Conservation (phyloP, 2,888 invertebrate species). For the Himalopsyche kuldschensis region DNA sequence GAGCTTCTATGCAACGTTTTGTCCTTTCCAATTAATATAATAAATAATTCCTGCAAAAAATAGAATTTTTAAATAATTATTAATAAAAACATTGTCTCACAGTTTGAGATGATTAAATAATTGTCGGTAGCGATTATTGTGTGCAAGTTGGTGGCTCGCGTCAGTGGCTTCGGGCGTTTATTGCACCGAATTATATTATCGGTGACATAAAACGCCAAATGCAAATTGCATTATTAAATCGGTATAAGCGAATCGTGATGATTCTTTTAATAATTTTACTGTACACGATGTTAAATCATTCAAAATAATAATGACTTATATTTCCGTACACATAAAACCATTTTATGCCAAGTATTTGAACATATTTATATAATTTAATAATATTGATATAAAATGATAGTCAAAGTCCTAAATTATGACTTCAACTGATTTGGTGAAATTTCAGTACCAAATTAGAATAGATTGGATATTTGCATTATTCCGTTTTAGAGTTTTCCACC, state of each 20-base stretch:
- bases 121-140: not conserved
- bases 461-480: no score
- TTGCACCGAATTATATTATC: not conserved
- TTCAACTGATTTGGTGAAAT: no score
- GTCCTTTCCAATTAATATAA: no score
- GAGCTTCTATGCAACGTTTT: no score
- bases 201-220: conserved; percentile 25
- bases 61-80: not conserved
- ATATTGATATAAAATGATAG: no score
- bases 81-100: not conserved
- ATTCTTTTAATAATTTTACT: not conserved
- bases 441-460: no score
- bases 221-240: conserved; percentile 35
- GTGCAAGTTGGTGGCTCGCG: not conserved
- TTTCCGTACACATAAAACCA: no score
- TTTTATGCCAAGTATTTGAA: no score
- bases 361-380: no score
- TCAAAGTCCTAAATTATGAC: no score
- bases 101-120: not conserved
- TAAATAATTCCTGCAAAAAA: no score
- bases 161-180: not conserved
- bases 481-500: no score
- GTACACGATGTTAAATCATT: not conserved
- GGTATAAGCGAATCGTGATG: not conserved
- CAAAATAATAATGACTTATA: not conserved